Conservation (phyloP, 2,888 invertebrate genomes). For the Galerucella pusilla region DNA sequence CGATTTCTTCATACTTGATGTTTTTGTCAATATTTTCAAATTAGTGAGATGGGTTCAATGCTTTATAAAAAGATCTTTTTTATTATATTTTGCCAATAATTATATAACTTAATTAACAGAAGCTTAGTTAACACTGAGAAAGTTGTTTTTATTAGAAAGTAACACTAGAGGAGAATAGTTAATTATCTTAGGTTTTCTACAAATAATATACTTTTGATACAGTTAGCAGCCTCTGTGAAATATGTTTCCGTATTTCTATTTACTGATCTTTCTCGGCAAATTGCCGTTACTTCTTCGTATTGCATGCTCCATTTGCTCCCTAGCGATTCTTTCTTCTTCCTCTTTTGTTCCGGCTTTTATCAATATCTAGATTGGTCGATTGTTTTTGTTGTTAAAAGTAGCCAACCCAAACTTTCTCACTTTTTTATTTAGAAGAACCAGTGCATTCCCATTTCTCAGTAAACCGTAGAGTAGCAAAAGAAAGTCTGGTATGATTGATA, state of each 20-base stretch:
- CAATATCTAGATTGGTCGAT: neutral
- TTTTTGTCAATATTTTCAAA: neutral
- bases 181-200: neutral
- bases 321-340: neutral
- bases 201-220: no score
- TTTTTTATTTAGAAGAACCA: neutral
- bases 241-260: neutral
- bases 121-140: neutral
- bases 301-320: neutral
- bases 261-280: neutral
- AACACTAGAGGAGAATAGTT: neutral
- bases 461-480: no score
- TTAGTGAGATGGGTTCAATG: neutral
- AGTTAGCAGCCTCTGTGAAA: no score
- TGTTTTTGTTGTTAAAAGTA: neutral
- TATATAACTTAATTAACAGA: slow-evolving; percentile 4
- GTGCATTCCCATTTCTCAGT: no score
- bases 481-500: no score
- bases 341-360: neutral
- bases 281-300: neutral
- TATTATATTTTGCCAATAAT: slow-evolving; percentile 1
- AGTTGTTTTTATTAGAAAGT: slow-evolving; percentile 8
- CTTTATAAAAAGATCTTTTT: neutral
- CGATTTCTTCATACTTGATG: neutral
- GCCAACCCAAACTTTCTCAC: neutral